These are phyloP conservation scores for Platycnemis pennipes DNA, from an alignment of 2,888 invertebrate genomes.

Conservation along the genomic window DNA sequence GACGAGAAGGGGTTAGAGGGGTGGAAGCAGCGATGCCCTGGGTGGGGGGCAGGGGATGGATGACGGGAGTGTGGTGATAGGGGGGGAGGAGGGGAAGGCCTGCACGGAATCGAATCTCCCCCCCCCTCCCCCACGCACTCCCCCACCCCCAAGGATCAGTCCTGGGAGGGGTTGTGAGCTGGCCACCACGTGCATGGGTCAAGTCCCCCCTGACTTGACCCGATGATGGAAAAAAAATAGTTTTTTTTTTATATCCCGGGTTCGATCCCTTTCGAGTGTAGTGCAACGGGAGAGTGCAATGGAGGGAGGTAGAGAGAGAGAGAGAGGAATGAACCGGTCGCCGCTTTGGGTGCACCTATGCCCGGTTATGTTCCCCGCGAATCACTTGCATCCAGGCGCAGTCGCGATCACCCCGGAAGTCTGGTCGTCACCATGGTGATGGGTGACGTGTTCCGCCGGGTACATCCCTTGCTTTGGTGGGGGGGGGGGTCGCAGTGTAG, in stretches of 20 bases:
- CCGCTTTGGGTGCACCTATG: slow-evolving; percentile 16
- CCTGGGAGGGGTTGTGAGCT: not conserved
- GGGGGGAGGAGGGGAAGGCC: not conserved
- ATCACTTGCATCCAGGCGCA: slow-evolving; percentile 47
- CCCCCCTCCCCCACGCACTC: not conserved
- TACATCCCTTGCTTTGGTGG: not conserved
- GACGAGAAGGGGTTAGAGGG: not conserved
- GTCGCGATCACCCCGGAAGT: slow-evolving; percentile 30
- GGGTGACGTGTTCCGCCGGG: slow-evolving; percentile 36
- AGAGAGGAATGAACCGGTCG: not conserved
- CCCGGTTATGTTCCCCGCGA: slow-evolving; percentile 64
- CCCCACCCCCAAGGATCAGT: not conserved
- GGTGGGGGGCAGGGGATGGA: no score
- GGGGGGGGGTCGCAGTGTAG: not conserved
- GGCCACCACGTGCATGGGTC: not conserved
- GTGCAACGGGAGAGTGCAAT: no score
- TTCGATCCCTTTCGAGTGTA: not conserved
- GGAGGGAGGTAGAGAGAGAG: not conserved
- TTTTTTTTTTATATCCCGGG: not conserved
- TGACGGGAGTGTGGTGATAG: no score
- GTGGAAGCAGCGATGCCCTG: no score
- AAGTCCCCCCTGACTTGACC: no score
- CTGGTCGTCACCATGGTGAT: slow-evolving; percentile 53
- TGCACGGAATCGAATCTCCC: not conserved
- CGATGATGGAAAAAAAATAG: not conserved